Base-by-base conservation (phyloP, 1,140 invertebrate species). In the Drosophila truncata region DNA sequence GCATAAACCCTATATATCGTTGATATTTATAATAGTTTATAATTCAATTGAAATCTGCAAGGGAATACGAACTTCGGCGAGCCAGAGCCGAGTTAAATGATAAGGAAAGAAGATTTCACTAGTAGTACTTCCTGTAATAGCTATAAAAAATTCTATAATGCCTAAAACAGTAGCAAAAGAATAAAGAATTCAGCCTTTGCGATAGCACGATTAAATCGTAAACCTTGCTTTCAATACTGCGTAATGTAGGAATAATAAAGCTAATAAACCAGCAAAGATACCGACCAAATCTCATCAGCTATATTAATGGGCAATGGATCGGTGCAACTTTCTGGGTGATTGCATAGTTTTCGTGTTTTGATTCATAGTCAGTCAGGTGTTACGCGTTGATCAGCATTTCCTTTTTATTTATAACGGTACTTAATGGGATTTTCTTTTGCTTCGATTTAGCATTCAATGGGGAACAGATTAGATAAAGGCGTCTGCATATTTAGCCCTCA, bases 371-470 rank as follows among this genome's bases (percentile, higher is more conserved):
- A 54, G 66, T 44, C 66, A 65, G 66, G 66, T 67, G 66, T 35
- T 50, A 10, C 9, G 18, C 8, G 18, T 27, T 16, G 35, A 52
- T 18, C n/a, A 70, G 37, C 16, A n/a, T 54, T 52, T 44, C 29
- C 46, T 49, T 55, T 54, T 55, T 65, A 65, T 69, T 69, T 65
- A 69, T 65, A 31, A 11, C 23, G 25, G 33, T 31, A 39, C 42
- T 67, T 67, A 18, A 16, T 33, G 23, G 69, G 67, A 72, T 72
- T 72, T 50, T 49, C 66, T 39, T 49, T 72, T 50, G 29, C 14
- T 59, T 50, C 52, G 66, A 60, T 72, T 72, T 60, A 60, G 52
- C 44, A 72, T 42, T 72, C 27, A 72, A 72, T 49, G n/a, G 33
- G 29, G 10, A 47, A 18, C 9, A 50, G 69, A 72, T 72, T 72